Evolutionary conservation across 2,797 vertebrate genomes (phyloP).

Genomic region (Carapus acus): DNA sequence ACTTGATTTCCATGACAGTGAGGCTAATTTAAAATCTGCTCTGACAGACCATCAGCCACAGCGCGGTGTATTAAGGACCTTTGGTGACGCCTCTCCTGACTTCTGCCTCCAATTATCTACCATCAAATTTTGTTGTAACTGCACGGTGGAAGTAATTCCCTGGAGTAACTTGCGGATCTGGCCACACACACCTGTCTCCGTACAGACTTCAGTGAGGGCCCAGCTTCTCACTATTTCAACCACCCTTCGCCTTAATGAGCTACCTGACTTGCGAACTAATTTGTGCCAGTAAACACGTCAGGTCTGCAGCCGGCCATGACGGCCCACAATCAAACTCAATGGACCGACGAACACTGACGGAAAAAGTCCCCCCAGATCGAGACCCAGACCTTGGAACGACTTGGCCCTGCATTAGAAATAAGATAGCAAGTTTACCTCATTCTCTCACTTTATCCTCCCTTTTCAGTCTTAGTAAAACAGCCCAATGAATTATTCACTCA

Average conservation of each 20-base stretch:
- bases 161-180: conserved; percentile 22
- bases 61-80: conserved; percentile 27
- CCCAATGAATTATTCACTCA: conserved; percentile 59
- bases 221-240: conserved; percentile 32
- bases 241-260: conserved; percentile 49
- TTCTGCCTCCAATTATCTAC: conserved; percentile 59
- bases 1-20: conserved; percentile 37
- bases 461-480: conserved; percentile 40
- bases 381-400: conserved; percentile 54
- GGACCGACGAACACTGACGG: conserved; percentile 28
- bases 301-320: conserved; percentile 39
- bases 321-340: conserved; percentile 36
- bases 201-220: conserved; percentile 23
- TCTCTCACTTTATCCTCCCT: conserved; percentile 2
- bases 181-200: conserved; percentile 44
- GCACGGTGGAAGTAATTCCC: conserved; percentile 40
- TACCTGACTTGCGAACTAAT: conserved; percentile 43
- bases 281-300: conserved; percentile 57
- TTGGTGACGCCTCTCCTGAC: conserved; percentile 28
- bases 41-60: conserved; percentile 53
- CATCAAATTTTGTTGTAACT: conserved; percentile 38
- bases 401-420: conserved; percentile 27
- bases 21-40: conserved; percentile 54
- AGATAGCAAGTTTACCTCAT: conserved; percentile 27
- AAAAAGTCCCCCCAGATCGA: conserved; percentile 39